Evolutionary conservation across 2,888 invertebrate genomes (phyloP), one percentile per base, ranked within the genome.

Genomic region (Macrosoma leucophasiata): DNA sequence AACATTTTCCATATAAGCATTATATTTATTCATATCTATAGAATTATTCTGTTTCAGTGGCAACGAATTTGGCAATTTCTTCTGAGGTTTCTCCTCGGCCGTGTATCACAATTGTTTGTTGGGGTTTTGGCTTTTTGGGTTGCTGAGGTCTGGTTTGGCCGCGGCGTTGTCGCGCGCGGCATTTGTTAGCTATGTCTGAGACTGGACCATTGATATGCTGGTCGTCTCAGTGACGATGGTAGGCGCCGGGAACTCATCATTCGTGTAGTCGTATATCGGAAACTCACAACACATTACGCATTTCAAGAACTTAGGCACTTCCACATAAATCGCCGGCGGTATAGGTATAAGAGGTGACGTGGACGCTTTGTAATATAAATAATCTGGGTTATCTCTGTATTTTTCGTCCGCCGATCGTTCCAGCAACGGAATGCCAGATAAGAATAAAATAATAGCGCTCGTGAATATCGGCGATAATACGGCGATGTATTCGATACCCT

Each of bases 321-420:
- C 93, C n/a, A 90, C 90, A 72, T 96, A 96, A 25, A 95, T 89
- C 1, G 91, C 87, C 0, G 95, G 93, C 5, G 96, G 96, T 39
- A 96, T 90, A 3, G 95, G 96, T 64, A 96, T 93, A 55, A 96
- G 72, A 1, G 95, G 95, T 38, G 96, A 96, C 26, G 96, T 96
- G 2, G 92, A 92, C 25, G 90, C 86, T 71, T 96, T 96, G 76
- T 96, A 96, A 67, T 91, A 91, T 44, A 93, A 88, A 75, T 96
- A 96, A 59, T 93, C 92, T 33, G 93, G 89, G 74, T 92, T 91
- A 73, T 93, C 93, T 86, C 91, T 88, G 62, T 94, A 96, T 79
- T 94, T 91, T 61, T 95, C 93, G 75, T 96, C 96, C 26, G 95
- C 90, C 45, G 92, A 91, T 66, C 92, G 89, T 78, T 96, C 96